Base-by-base conservation (phyloP, 1,140 invertebrate species). In the Pachyrhynchus sulphureomaculatus region DNA sequence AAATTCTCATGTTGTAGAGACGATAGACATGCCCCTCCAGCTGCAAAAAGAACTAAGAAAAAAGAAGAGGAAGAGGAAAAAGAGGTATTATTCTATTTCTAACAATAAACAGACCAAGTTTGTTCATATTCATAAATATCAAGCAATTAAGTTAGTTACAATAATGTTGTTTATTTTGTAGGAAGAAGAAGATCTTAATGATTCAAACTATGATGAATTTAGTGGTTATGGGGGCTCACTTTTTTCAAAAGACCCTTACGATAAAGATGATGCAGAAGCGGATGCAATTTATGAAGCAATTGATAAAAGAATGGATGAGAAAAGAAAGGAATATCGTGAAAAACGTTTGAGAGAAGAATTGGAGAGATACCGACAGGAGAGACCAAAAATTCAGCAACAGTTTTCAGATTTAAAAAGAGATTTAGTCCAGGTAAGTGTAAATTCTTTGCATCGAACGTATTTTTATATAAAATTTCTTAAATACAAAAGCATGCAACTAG, bases 201-300 rank as follows among this genome's bases (percentile, higher is more conserved):
- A 99, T 79, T 95, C 95, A 5, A 99, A 99, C 81, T 99, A 96
- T 83, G 98, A 99, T 83, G 98, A 99, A 82, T 99, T 99, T 79
- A 93, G 93, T 70, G 98, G 98, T 36, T 99, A 99, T 80, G 96
- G 96, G 72, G 97, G 96, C 12, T 98, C 94, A 48, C 80, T 99
- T 2, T 99, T 99, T 73, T 95, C 92, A 49, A 99, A 99, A 82
- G 98, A 99, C 87, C 97, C 98, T 0, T 99, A 99, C 79, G 97
- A 99, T 73, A 98, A 99, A 85, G 98, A 99, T 78, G 98, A 99
- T 78, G 96, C 98, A 75, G 98, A 99, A 83, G 98, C 98, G 8
- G 98, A 99, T 86, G 89, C 91, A 18, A 98, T 99, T 69, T 99
- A 99, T 79, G 94, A 98, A 77, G 93, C 92, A 9, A 96, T 99